Percentiles rank a stretch among this genome's conserved stretches.
These are phyloP conservation scores for Psittacara wagleri DNA, from an alignment of 2,113 vertebrate genomes.

Conservation along the genomic window DNA sequence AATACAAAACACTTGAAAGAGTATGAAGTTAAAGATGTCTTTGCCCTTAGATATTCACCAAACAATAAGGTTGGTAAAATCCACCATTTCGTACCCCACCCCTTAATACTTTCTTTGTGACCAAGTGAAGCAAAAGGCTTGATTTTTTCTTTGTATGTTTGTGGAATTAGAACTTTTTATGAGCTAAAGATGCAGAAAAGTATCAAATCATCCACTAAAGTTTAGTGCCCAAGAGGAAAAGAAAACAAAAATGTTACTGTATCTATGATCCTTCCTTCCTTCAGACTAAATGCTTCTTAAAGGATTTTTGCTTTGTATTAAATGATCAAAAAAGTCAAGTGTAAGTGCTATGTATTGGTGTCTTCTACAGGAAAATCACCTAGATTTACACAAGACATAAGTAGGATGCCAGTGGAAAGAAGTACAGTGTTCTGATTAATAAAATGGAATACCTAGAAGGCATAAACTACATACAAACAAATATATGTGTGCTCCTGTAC, in stretches of 20 bases:
- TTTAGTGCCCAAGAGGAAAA: neutral
- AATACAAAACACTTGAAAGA: neutral
- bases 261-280: neutral
- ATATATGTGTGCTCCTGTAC: neutral
- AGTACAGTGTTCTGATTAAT: neutral
- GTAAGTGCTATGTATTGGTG: accelerated
- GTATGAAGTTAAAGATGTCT: neutral
- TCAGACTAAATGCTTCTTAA: neutral
- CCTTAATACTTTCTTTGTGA: neutral
- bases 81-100: neutral
- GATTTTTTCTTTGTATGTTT: neutral
- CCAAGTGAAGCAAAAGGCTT: neutral
- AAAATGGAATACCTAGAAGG: accelerated
- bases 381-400: neutral
- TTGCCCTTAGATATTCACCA: neutral
- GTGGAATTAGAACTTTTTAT: neutral
- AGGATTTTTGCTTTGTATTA: neutral
- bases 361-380: neutral
- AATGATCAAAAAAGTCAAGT: neutral
- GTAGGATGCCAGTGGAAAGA: neutral
- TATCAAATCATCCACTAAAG: neutral
- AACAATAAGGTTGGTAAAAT: neutral
- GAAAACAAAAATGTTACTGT: neutral
- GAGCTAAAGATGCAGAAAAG: neutral
- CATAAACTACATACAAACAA: neutral